Base-by-base conservation (phyloP, 2,113 vertebrate genomes). In the Melanerpes formicivorus region DNA sequence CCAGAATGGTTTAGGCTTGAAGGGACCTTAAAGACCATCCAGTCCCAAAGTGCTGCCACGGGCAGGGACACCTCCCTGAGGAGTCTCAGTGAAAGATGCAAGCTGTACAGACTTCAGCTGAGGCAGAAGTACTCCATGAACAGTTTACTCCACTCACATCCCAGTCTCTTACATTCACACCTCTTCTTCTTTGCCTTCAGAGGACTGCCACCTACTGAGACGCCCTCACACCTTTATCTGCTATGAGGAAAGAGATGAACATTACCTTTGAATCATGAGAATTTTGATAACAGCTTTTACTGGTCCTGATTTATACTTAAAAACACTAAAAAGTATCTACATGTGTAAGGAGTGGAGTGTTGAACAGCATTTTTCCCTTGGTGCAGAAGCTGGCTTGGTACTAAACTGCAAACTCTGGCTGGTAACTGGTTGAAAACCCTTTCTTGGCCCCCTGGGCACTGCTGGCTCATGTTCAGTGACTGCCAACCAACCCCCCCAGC, bases 191-290 rank as follows among this genome's bases (percentile, higher is more conserved):
- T 59, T 70, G 60, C 55, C 23, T 95, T 89, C 87, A 82, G 63
- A 81, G 75, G 78, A 90, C 44, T 93, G 93, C 87, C 84, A 94
- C 64, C 93, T 89, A 87, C n/a, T 90, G 93, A 96, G 60, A 58
- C 37, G 75, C 29, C 19, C 37, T 89, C 52, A 80, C 56, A 80
- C 21, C 40, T 84, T 56, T 11, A 22, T 17, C 22, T 40, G 37
- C 8, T 25, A 26, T 8, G 37, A 63, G 66, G 52, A 60, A 80
- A 83, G 29, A 50, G 15, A 67, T 66, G 18, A 46, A n/a, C 5
- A n/a, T 34, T 50, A n/a, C 32, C 58, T 84, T 58, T 21, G 64
- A 67, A 67, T 22, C 29, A 75, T 17, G 18, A 84, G 23, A 46
- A 63, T 80, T 46, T 37, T 79, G 10, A 30, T 4, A 30, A 21